phyloP scores from a whole-genome alignment of 2,888 invertebrate species.

The Eristalinus aeneus region DNA sequence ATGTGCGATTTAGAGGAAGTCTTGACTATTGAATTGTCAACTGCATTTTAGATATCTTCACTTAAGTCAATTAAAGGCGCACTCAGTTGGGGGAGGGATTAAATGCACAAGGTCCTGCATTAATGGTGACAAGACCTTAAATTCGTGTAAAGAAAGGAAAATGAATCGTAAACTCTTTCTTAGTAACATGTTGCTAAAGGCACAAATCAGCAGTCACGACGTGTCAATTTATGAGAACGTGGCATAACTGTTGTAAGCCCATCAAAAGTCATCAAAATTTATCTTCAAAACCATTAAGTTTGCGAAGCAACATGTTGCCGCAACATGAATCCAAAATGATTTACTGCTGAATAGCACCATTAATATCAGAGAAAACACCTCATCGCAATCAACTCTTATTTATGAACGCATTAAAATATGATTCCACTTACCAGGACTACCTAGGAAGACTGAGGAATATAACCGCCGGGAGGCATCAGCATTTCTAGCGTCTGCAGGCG shows the following conservation, averaged over 20 bases:
- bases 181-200: too few species aligned
- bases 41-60: background rate
- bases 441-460: conserved; percentile 96
- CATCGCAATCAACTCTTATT: background rate
- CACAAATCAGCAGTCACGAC: background rate
- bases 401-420: conserved; percentile 15
- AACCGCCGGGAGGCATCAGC: conserved; percentile 90
- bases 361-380: background rate
- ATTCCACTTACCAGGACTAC: conserved; percentile 87
- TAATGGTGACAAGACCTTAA: too few species aligned
- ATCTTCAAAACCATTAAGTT: background rate
- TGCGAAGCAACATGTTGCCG: conserved; percentile 8
- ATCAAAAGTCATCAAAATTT: background rate
- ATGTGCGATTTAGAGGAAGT: conserved; percentile 4
- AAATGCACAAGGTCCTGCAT: too few species aligned
- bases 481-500: conserved; percentile 90
- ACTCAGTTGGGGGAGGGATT: too few species aligned
- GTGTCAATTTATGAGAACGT: background rate
- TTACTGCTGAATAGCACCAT: background rate
- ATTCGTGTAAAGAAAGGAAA: too few species aligned
- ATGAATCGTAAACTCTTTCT: too few species aligned
- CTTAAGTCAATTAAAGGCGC: background rate
- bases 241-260: background rate
- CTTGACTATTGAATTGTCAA: background rate
- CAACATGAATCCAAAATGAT: background rate